Evolutionary conservation across 1,140 invertebrate genomes (phyloP).

Genomic region (Himalopsyche phryganea): DNA sequence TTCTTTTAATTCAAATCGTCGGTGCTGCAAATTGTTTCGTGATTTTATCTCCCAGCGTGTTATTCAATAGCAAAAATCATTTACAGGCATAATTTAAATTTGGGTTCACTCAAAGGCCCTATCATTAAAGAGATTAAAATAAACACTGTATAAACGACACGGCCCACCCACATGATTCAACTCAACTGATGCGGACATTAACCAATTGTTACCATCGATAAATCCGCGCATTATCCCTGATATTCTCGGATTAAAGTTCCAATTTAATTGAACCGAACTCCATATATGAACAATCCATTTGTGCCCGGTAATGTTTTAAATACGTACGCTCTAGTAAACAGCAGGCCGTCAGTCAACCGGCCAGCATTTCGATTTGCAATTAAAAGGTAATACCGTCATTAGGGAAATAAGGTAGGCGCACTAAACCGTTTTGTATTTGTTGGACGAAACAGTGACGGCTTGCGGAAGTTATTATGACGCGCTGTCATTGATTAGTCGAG

Average conservation of each 20-base stretch:
- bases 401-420: constrained; percentile 22
- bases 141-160: constrained; percentile 7
- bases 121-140: constrained; percentile 17
- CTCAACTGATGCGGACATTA: not conserved
- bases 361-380: constrained; percentile 25
- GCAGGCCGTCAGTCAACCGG: constrained; percentile 16
- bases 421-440: too few relatives aligned
- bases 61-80: not conserved
- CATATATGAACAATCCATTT: constrained; percentile 10
- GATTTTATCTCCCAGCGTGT: too few relatives aligned
- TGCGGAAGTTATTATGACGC: too few relatives aligned
- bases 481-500: too few relatives aligned
- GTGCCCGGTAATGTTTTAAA: constrained; percentile 17
- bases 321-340: constrained; percentile 6
- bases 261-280: constrained; percentile 13
- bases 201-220: constrained; percentile 15
- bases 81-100: constrained; percentile 8
- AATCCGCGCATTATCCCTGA: constrained; percentile 20
- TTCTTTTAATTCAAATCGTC: too few relatives aligned
- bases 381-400: constrained; percentile 30
- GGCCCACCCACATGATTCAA: constrained; percentile 2
- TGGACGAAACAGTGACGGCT: too few relatives aligned
- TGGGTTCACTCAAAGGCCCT: not conserved
- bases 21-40: too few relatives aligned
- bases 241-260: constrained; percentile 19